phyloP scores from a whole-genome alignment of 2,113 vertebrate species.

The Alces alces region DNA sequence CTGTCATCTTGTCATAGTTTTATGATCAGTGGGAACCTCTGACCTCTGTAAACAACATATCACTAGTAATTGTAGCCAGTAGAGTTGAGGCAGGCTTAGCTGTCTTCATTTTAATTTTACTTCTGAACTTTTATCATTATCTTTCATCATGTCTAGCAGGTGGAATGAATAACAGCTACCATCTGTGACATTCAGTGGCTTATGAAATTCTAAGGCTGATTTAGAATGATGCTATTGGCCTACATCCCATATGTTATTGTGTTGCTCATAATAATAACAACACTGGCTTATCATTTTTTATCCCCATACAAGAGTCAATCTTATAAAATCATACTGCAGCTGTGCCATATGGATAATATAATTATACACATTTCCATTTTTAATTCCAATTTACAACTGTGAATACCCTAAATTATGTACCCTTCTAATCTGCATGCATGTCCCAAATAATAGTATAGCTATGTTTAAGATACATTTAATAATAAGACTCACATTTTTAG shows the following conservation, averaged over 20 bases:
- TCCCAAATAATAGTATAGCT: background rate
- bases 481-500: background rate
- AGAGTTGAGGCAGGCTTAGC: background rate
- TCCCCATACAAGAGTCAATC: constrained; percentile 37
- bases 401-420: background rate
- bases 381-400: constrained; percentile 1
- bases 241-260: constrained; percentile 23
- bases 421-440: background rate
- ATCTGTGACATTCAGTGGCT: constrained; percentile 19
- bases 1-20: background rate
- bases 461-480: background rate
- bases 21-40: background rate
- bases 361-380: constrained; percentile 39
- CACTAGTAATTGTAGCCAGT: background rate
- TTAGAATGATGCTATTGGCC: constrained; percentile 24
- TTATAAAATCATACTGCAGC: background rate
- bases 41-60: background rate
- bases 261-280: constrained; percentile 26
- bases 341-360: constrained; percentile 45
- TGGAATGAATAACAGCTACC: constrained; percentile 44
- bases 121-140: constrained; percentile 15
- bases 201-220: constrained; percentile 41
- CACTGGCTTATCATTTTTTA: constrained; percentile 42
- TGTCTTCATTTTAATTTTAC: constrained; percentile 22
- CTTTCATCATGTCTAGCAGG: constrained; percentile 17